phyloP scores from a whole-genome alignment of 2,113 vertebrate genomes.

The Scartelaos histophorus region DNA sequence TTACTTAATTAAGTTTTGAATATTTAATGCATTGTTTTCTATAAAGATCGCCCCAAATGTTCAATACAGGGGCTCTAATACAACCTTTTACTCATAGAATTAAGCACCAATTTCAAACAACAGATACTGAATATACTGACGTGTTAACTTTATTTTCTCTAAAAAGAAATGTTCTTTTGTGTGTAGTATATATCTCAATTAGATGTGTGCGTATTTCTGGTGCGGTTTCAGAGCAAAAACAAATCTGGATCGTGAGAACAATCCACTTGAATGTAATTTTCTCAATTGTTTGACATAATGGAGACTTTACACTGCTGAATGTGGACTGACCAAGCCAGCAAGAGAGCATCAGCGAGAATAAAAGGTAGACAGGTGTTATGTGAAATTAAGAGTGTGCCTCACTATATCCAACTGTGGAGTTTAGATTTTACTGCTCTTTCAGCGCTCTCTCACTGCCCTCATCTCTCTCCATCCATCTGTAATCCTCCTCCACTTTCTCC shows the following conservation, averaged over 20 bases:
- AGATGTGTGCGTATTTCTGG: not conserved
- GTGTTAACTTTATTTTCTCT: not conserved
- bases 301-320: not conserved
- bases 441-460: conserved; percentile 58
- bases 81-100: no score
- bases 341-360: conserved; percentile 67
- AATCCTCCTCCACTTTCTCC: conserved; percentile 59
- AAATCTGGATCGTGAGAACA: conserved; percentile 1
- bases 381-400: conserved; percentile 68
- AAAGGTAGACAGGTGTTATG: conserved; percentile 63
- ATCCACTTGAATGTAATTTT: conserved; percentile 5
- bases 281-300: not conserved
- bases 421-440: conserved; percentile 67
- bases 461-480: conserved; percentile 63
- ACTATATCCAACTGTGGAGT: conserved; percentile 53
- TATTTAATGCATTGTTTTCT: no score
- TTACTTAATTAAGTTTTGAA: not conserved
- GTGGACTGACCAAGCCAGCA: not conserved
- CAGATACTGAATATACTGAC: not conserved
- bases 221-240: not conserved
- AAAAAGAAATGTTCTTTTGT: not conserved
- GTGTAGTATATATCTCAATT: not conserved
- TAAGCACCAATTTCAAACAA: no score
- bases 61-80: no score
- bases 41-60: no score